phyloP scores from a whole-genome alignment of 2,888 invertebrate species.

The Carabus problematicus region DNA sequence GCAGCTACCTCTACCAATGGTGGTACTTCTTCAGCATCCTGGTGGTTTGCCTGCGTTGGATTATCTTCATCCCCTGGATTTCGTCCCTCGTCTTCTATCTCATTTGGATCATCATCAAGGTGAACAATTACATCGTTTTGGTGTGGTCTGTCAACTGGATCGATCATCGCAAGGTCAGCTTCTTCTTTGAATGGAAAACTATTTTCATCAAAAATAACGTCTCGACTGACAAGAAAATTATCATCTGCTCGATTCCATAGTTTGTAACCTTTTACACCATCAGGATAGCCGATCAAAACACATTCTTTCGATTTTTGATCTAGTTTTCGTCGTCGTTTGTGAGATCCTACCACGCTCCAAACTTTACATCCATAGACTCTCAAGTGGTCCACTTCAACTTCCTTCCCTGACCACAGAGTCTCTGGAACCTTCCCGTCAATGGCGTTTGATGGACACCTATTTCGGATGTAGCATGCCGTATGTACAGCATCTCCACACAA shows the following conservation, averaged over 20 bases:
- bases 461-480: slow-evolving; percentile 13
- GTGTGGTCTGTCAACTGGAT: slow-evolving; percentile 9
- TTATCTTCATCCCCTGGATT: neutral
- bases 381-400: no score
- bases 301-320: slow-evolving; percentile 4
- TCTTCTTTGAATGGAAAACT: no score
- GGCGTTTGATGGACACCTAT: slow-evolving; percentile 1
- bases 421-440: slow-evolving; percentile 8
- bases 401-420: slow-evolving; percentile 11
- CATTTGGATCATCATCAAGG: neutral
- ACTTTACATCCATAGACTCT: no score
- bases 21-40: neutral
- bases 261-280: slow-evolving; percentile 17
- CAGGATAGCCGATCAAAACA: slow-evolving; percentile 11
- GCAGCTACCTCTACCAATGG: neutral
- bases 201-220: slow-evolving; percentile 6
- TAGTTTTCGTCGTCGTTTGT: no score
- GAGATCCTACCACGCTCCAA: no score
- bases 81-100: neutral
- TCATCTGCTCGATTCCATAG: slow-evolving; percentile 2
- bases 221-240: slow-evolving; percentile 2
- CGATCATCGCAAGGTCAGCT: neutral
- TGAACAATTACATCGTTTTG: neutral
- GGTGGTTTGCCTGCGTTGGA: no score
- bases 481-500: neutral